Evolutionary conservation across 2,888 invertebrate species (phyloP), one percentile per base, ranked within the genome.

Genomic region (Sinohyriopsis cumingii): DNA sequence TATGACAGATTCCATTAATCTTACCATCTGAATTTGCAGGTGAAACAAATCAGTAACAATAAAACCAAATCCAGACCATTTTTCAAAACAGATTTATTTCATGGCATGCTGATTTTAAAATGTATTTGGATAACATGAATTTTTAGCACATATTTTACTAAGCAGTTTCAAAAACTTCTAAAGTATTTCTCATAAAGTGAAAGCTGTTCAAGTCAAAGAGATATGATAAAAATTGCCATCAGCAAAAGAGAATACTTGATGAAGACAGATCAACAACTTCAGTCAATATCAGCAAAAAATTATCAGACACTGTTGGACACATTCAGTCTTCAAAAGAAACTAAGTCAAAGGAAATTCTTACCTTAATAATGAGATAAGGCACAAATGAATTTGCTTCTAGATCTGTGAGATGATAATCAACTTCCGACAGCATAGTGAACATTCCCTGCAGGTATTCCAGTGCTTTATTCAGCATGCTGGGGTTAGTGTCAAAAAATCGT

Each of bases 401-500:
- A 86, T 98, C 98, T 1, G 94, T 92, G 92, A 99, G 93, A 59
- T 94, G 94, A 89, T 98, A 97, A 75, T 95, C 94, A 74, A 95
- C 94, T 53, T 88, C 87, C 63, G 94, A 94, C 54, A 98, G 92
- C 87, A 94, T 92, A 76, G 93, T 93, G 90, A 99, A 97, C 71
- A 97, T 95, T 24, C 93, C 90, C 75, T 94, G 93, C 19, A 98
- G 91, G 90, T 97, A 98, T 88, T 98, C 98, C 82, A 99, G 91
- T n/a, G 95, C 96, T 91, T 96, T 97, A 82, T 98, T 92, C 73
- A 99, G 92, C 56, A 99, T 98, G 22, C 97, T 97, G 18, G 99
- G 98, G 92, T 99, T 99, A 33, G 99, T 99, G 91, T 99, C 99
- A 87, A 98, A 99, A 91, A 99, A 99, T 73, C 99, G 92, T 63